Percentiles rank a stretch among this genome's conserved stretches.
These are phyloP conservation scores for Panurus biarmicus DNA, from an alignment of 2,113 vertebrate genomes.

Conservation along the genomic window DNA sequence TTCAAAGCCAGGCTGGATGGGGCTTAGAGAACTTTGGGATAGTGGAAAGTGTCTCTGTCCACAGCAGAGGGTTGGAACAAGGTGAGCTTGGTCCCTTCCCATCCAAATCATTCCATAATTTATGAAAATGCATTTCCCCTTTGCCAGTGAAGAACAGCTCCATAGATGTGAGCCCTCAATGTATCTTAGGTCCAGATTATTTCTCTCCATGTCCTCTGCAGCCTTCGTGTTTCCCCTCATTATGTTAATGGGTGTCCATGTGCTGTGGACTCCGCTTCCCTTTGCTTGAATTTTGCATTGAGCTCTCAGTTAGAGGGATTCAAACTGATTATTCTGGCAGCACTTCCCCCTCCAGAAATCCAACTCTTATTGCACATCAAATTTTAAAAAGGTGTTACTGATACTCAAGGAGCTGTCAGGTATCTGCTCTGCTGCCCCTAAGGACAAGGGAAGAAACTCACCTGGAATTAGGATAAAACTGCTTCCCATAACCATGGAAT, in stretches of 20 bases:
- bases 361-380: not conserved
- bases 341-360: slow-evolving; percentile 29
- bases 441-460: not conserved
- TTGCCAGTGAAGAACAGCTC: not conserved
- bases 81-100: not conserved
- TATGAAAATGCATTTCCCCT: not conserved
- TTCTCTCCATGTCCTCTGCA: not conserved
- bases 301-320: slow-evolving; percentile 44
- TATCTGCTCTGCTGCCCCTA: not conserved
- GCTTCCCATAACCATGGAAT: not conserved
- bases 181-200: not conserved
- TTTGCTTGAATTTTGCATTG: not conserved
- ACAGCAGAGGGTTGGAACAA: not conserved
- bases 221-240: not conserved
- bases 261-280: not conserved
- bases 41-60: not conserved
- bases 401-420: slow-evolving; percentile 6
- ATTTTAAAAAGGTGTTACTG: slow-evolving; percentile 32
- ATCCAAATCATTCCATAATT: not conserved
- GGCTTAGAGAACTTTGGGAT: not conserved
- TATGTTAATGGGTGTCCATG: not conserved
- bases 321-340: slow-evolving; percentile 36
- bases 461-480: not conserved
- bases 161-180: not conserved
- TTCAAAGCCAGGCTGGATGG: not conserved